Percentiles rank a stretch among this genome's conserved stretches.
Evolutionary conservation across 2,113 vertebrate species (phyloP).

Genomic region (Nesogale talazaci): DNA sequence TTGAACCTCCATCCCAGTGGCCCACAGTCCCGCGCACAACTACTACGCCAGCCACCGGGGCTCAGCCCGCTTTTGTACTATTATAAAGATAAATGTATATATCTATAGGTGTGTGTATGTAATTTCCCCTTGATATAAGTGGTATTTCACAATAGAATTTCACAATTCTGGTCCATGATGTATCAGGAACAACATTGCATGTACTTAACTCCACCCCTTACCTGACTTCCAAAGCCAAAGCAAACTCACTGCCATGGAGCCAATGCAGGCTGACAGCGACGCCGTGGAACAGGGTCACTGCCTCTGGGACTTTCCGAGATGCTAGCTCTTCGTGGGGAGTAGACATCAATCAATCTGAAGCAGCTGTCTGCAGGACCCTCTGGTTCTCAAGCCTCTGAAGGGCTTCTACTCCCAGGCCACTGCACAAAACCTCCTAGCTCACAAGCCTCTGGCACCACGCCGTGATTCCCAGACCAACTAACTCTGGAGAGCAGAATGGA

Average conservation of each 20-base stretch:
- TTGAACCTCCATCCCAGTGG: no score
- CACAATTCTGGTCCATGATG: neutral
- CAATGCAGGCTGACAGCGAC: no score
- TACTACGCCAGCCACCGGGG: no score
- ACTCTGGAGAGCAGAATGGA: neutral
- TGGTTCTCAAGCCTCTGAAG: neutral
- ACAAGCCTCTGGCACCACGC: neutral
- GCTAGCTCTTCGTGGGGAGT: no score
- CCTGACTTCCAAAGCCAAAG: no score
- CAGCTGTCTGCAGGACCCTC: neutral
- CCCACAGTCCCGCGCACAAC: no score
- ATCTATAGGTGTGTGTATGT: no score
- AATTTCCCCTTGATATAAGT: constrained; percentile 1
- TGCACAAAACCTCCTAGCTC: neutral
- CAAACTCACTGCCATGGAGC: no score
- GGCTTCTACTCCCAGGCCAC: neutral
- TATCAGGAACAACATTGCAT: neutral
- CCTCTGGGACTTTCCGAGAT: no score
- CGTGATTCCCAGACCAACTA: neutral
- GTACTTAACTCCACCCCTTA: neutral
- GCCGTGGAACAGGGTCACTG: no score
- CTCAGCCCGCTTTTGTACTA: no score
- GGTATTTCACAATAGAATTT: neutral
- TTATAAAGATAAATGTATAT: no score
- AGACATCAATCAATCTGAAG: neutral